Evolutionary conservation across 2,888 invertebrate genomes (phyloP).

Genomic region (Teleiodes luculella): DNA sequence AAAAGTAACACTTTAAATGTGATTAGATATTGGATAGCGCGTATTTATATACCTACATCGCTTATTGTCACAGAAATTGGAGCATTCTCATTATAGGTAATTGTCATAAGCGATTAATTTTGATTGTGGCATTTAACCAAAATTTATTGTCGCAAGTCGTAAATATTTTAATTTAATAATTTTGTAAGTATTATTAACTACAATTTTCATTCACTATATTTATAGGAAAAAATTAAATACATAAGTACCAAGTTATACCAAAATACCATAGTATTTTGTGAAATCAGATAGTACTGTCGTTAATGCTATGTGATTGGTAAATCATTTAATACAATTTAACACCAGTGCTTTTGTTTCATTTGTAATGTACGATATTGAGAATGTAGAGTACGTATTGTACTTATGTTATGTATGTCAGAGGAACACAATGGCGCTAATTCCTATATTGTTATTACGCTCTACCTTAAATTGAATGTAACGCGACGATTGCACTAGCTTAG

Average conservation of each 20-base stretch:
- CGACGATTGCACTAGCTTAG: too few species aligned
- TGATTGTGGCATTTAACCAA: slow-evolving; percentile 29
- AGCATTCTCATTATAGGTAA: slow-evolving; percentile 33
- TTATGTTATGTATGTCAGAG: too few species aligned
- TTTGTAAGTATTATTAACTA: too few species aligned
- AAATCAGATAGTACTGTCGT: slow-evolving; percentile 30
- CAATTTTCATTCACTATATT: too few species aligned
- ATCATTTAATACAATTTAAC: slow-evolving; percentile 68
- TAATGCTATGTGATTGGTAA: slow-evolving; percentile 48
- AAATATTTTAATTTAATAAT: slow-evolving; percentile 6
- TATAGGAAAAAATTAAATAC: too few species aligned
- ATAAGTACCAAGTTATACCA: slow-evolving; percentile 6
- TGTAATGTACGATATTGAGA: slow-evolving; percentile 16
- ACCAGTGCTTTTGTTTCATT: slow-evolving; percentile 51
- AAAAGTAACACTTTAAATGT: slow-evolving; percentile 52
- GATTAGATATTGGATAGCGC: slow-evolving; percentile 58
- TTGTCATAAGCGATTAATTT: slow-evolving; percentile 27
- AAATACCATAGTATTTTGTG: slow-evolving; percentile 32
- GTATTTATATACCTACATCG: slow-evolving; percentile 52
- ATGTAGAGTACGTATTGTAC: too few species aligned
- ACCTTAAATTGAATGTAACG: too few species aligned
- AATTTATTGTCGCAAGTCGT: neutral
- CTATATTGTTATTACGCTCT: too few species aligned
- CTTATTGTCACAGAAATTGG: slow-evolving; percentile 47
- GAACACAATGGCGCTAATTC: too few species aligned